Base-by-base conservation (phyloP, 2,888 invertebrate genomes). In the Drosophila diplacantha region DNA sequence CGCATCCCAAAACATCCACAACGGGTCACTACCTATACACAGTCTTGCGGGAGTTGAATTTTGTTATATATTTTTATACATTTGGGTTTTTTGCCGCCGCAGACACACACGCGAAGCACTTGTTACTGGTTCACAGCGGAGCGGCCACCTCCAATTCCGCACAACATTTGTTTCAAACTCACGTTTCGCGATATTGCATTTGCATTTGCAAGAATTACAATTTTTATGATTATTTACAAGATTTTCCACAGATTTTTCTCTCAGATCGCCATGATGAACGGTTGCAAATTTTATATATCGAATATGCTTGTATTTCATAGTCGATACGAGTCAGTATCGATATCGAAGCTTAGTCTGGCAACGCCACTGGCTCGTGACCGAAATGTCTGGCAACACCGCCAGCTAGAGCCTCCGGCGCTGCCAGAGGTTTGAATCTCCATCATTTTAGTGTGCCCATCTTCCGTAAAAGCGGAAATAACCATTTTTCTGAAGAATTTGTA, bases 71-170 rank as follows among this genome's bases (percentile, higher is more conserved):
- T 62, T 71, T 74, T 80, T 77, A 76, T 77, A 69, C 80, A 73
- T 74, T 86, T 84, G 82, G 79, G 84, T 85, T 80, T 80, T 81
- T 85, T 86, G 85, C 85, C 85, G 85, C 86, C 85, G 85, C 79
- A 78, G 83, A 78, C 73, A 81, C 74, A 77, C 83, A 74, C 79
- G 75, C 79, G 68, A 73, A 26, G 61, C 73, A 71, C 65, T 74
- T 72, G 62, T 61, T 67, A 20, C 37, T 58, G 43, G 41, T 16
- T 49, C 20, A 62, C 59, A 52, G 51, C n/a, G 57, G 43, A 49
- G 31, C 39, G 53, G n/a, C 41, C 43, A 57, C 55, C n/a, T 29
- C 11, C 39, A 65, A 67, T 55, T 67, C 44, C 41, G 50, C 52
- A 51, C 52, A 58, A 41, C 58, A 46, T 52, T 62, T 66, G 46